phyloP scores from a whole-genome alignment of 2,888 invertebrate species.

The Ormyrus nitidulus region DNA sequence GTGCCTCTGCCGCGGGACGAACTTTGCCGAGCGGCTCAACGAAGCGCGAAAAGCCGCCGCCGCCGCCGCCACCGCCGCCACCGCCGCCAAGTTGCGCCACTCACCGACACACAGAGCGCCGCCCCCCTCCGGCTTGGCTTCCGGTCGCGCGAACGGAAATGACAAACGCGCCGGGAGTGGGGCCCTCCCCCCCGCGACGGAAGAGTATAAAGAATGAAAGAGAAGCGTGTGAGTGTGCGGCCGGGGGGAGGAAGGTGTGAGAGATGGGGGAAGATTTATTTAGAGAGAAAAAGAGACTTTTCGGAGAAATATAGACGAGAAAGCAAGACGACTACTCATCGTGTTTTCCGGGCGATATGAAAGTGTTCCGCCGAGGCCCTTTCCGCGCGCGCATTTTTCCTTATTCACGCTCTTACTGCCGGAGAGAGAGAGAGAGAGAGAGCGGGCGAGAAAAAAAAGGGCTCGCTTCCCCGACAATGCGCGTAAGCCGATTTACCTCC shows the following conservation, averaged over 20 bases:
- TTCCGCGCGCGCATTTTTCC: slow-evolving; percentile 31
- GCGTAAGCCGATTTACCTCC: slow-evolving; percentile 41
- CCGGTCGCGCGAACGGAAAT: slow-evolving; percentile 3
- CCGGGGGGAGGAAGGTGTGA: background rate
- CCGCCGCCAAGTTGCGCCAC: background rate
- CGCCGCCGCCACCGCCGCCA: slow-evolving; percentile 10
- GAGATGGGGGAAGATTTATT: slow-evolving; percentile 65
- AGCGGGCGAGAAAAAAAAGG: background rate
- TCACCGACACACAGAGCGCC: background rate
- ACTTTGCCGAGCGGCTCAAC: slow-evolving; percentile 53
- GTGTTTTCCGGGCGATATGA: slow-evolving; percentile 51
- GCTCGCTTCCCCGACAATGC: slow-evolving; percentile 23
- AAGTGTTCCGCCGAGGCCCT: slow-evolving; percentile 12
- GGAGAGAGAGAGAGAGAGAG: background rate
- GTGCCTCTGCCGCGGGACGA: slow-evolving; percentile 6
- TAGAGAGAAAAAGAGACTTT: slow-evolving; percentile 48
- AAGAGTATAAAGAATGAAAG: background rate
- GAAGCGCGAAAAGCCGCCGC: slow-evolving; percentile 50
- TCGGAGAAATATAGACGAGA: slow-evolving; percentile 38
- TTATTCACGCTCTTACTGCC: slow-evolving; percentile 3
- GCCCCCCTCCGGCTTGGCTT: background rate
- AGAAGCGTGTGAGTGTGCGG: background rate
- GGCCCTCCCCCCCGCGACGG: background rate
- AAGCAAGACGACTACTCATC: slow-evolving; percentile 49
- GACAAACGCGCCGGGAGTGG: slow-evolving; percentile 11